A percentile compares a stretch with the other conserved stretches of the same genome.
Evolutionary conservation across 2,888 invertebrate genomes (phyloP).

Genomic region (Tenthredo scrophulariae): DNA sequence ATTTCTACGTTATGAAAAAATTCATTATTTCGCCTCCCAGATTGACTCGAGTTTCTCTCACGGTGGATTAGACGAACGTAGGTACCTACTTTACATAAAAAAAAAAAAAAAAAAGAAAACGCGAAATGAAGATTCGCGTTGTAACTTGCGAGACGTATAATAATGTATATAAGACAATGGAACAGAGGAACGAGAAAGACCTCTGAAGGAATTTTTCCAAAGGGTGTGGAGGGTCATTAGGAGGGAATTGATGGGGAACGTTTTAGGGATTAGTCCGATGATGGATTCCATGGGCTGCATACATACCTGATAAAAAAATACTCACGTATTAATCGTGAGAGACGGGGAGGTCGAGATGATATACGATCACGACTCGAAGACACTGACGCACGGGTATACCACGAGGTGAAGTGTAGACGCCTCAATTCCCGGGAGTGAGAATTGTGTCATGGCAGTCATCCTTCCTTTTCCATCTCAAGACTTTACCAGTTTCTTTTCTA

Average conservation of each 20-base stretch:
- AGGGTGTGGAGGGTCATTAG: not conserved
- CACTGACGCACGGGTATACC: constrained; percentile 45
- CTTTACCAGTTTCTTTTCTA: constrained; percentile 30
- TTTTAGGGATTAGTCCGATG: constrained; percentile 5
- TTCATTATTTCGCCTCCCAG: constrained; percentile 1
- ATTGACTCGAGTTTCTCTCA: constrained; percentile 9
- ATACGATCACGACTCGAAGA: constrained; percentile 44
- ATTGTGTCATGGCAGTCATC: constrained; percentile 44
- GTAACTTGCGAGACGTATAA: not conserved
- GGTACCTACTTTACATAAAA: not conserved
- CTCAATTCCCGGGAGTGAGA: constrained; percentile 49
- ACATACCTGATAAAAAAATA: constrained; percentile 16
- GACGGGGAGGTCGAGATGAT: constrained; percentile 34
- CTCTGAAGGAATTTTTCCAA: not conserved
- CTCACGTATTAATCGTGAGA: constrained; percentile 20
- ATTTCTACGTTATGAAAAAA: constrained; percentile 28
- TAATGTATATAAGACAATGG: not conserved
- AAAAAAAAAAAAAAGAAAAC: not conserved
- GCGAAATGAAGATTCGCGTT: not conserved
- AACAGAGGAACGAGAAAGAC: not conserved
- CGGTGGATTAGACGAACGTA: not conserved
- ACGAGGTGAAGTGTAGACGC: constrained; percentile 50
- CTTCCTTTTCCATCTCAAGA: constrained; percentile 45
- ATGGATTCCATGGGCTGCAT: constrained; percentile 8
- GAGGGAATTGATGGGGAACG: not conserved